Conservation (phyloP, 2,797 vertebrate genomes). For the Nyctalus aviator region DNA sequence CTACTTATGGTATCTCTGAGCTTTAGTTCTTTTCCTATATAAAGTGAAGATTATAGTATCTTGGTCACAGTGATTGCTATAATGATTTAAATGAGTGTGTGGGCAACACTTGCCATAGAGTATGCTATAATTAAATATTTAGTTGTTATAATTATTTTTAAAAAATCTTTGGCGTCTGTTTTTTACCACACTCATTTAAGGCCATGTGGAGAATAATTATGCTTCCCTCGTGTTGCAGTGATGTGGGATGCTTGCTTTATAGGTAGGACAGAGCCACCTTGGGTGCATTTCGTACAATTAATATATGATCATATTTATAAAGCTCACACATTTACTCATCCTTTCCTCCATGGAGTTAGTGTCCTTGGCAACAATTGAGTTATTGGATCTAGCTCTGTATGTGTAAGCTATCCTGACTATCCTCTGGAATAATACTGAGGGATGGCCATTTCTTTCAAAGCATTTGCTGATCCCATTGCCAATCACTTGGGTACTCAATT, state of each 20-base stretch:
- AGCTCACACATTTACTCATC: not conserved
- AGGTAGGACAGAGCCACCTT: not conserved
- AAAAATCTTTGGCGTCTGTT: not conserved
- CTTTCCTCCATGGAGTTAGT: not conserved
- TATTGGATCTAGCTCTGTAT: not conserved
- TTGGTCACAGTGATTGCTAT: not conserved
- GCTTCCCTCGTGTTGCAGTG: not conserved
- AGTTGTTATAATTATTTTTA: not conserved
- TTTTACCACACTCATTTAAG: not conserved
- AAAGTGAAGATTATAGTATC: not conserved
- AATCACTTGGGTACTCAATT: not conserved
- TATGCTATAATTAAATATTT: not conserved
- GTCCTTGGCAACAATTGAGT: not conserved
- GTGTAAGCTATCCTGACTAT: not conserved
- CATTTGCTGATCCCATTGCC: not conserved
- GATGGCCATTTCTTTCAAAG: not conserved
- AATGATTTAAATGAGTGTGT: not conserved
- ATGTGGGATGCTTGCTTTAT: not conserved
- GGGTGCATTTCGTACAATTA: not conserved
- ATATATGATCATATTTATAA: not conserved
- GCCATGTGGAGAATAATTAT: not conserved
- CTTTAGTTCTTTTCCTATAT: not conserved
- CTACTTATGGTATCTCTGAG: not conserved
- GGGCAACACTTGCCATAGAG: not conserved
- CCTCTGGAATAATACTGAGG: not conserved